A percentile compares a stretch with the other conserved stretches of the same genome.
Evolutionary conservation across 2,113 vertebrate species (phyloP).

Genomic region (Bagarius yarrelli): DNA sequence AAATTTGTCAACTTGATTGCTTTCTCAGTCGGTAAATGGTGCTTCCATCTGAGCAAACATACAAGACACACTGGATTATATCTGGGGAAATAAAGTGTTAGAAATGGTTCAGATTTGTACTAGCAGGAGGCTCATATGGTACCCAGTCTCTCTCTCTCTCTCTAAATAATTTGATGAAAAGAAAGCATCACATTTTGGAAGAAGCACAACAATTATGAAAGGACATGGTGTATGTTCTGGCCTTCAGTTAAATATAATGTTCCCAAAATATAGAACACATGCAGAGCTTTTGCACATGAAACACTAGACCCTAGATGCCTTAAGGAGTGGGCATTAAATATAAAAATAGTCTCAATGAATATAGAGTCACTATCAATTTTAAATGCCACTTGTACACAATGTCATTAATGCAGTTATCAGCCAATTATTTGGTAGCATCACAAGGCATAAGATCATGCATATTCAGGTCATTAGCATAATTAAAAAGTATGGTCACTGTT

Average conservation of each 20-base stretch:
- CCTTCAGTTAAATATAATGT: neutral
- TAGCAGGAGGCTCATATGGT: slow-evolving; percentile 14
- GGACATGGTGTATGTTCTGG: neutral
- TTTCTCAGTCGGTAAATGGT: neutral
- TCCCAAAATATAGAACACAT: neutral
- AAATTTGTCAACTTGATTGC: slow-evolving; percentile 6
- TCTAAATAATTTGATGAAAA: slow-evolving; percentile 38
- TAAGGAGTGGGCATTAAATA: neutral
- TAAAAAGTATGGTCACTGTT: too few species aligned
- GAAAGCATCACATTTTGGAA: neutral
- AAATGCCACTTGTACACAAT: too few species aligned
- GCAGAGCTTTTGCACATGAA: neutral
- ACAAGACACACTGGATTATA: neutral
- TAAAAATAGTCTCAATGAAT: neutral
- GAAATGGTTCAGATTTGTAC: slow-evolving; percentile 4
- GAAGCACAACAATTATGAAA: slow-evolving; percentile 8
- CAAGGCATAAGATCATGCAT: too few species aligned
- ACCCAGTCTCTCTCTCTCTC: neutral
- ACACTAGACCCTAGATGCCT: neutral
- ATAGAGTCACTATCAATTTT: neutral
- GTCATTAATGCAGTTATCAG: too few species aligned
- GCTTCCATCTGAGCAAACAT: slow-evolving; percentile 8
- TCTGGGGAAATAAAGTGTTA: slow-evolving; percentile 31
- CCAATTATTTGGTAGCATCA: too few species aligned
- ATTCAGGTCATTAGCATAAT: too few species aligned